Evolutionary conservation across 2,113 vertebrate genomes (phyloP).

Genomic region (Sapayoa aenigma): DNA sequence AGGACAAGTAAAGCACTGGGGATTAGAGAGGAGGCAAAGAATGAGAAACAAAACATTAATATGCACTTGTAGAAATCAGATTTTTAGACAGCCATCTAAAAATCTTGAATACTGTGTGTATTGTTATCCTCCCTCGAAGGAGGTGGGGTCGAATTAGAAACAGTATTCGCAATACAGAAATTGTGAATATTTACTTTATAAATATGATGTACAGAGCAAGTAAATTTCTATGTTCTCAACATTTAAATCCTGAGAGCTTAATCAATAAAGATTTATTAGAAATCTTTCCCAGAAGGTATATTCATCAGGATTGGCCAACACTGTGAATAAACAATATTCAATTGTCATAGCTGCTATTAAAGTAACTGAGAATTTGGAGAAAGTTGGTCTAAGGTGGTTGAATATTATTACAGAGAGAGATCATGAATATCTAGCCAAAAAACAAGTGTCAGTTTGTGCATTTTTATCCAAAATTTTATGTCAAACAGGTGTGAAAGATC

Average conservation of each 20-base stretch:
- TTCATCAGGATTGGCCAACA: background rate
- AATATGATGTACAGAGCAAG: background rate
- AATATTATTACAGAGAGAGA: background rate
- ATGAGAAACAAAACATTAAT: background rate
- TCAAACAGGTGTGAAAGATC: background rate
- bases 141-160: background rate
- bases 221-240: background rate
- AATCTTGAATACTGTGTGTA: accelerated
- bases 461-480: background rate
- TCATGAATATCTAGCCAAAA: background rate
- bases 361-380: background rate
- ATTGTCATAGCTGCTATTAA: background rate
- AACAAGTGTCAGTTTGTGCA: accelerated
- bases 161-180: background rate
- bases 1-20: background rate
- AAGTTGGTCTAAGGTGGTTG: background rate
- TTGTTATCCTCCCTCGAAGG: background rate
- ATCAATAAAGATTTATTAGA: background rate
- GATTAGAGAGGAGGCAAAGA: background rate
- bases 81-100: background rate
- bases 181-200: background rate
- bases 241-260: background rate
- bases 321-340: background rate
- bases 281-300: background rate
- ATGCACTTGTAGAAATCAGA: background rate